Base-by-base conservation (phyloP, 2,888 invertebrate species). In the Phragmatobia fuliginosa region DNA sequence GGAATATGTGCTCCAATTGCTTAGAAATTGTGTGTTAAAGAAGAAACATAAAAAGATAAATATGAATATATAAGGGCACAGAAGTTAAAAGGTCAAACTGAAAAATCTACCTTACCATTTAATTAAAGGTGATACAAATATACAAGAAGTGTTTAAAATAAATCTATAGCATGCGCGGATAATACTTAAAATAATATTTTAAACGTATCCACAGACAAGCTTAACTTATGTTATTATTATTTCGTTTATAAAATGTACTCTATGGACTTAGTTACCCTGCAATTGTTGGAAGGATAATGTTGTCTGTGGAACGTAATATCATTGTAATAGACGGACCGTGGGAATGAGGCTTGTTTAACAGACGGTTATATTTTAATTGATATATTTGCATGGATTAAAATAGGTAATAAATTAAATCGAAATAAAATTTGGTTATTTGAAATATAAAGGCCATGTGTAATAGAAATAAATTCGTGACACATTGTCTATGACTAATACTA, bases 261-360 rank as follows among this genome's bases (percentile, higher is more conserved):
- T 87, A 85, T 85, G 83, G 84, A 86, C 85, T 84, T 77, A 79
- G 72, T 84, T 88, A 90, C 91, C 89, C 90, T 90, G 91, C 87
- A 87, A 85, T 77, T 60, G 81, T 85, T 88, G 84, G 83, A 85
- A 87, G 83, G 78, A 87, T 62, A 80, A 56, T 65, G 68, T 82
- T 80, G 84, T 85, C 90, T 85, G 86, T 87, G 87, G 87, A 86
- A 85, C 77, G 85, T 77, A 69, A 58, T 67, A 71, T 41, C 62
- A 74, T 74, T 73, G 73, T 67, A 77, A 75, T 75, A 83, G 75
- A 78, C 75, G 75, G 79, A 78, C 62, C 36, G 36, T 31, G 68
- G 63, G 59, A 66, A 60, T 60, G 36, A 49, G 8, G 45, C 10
- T 49, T 49, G 45, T n/a, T n/a, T n/a, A 49, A 2, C 21, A n/a